A percentile compares a stretch with the other conserved stretches of the same genome.
phyloP scores from a whole-genome alignment of 2,113 vertebrate genomes.

The Erythrolamprus reginae region DNA sequence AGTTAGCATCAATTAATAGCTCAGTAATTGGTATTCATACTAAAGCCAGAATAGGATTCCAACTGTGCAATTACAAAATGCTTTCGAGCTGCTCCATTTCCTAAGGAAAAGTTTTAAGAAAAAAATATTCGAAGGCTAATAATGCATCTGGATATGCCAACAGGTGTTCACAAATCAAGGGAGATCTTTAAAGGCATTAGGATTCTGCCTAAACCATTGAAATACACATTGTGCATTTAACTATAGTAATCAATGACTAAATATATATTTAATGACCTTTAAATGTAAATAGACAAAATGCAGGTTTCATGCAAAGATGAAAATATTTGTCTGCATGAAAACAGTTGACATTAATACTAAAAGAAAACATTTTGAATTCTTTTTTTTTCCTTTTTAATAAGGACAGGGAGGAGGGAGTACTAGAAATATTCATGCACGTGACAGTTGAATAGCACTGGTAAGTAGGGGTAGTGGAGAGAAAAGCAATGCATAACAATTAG shows the following conservation, averaged over 20 bases:
- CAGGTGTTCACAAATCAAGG: constrained; percentile 34
- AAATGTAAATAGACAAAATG: constrained; percentile 69
- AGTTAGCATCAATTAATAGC: constrained; percentile 63
- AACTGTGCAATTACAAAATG: constrained; percentile 43
- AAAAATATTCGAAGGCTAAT: constrained; percentile 36
- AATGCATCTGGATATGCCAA: constrained; percentile 29
- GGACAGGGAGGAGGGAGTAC: constrained; percentile 35
- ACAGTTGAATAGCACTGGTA: constrained; percentile 18
- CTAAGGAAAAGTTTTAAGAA: constrained; percentile 56
- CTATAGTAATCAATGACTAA: constrained; percentile 69
- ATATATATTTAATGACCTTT: constrained; percentile 78
- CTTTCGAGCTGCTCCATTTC: constrained; percentile 56
- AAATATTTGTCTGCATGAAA: constrained; percentile 70
- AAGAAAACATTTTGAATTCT: constrained; percentile 65
- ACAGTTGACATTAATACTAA: constrained; percentile 67
- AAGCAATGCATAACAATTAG: constrained; percentile 56
- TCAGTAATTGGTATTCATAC: constrained; percentile 54
- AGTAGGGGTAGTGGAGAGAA: constrained; percentile 46
- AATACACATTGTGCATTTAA: constrained; percentile 30
- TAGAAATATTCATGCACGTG: constrained; percentile 49
- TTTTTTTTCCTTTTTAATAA: constrained; percentile 71
- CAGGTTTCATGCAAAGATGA: constrained; percentile 63
- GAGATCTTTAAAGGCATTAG: neutral
- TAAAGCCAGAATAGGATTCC: constrained; percentile 55
- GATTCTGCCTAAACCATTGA: constrained; percentile 20